Evolutionary conservation across 30 jellyfish, hydroid and myxozoan species (phyloP), one percentile per base, ranked within the genome.

Genomic region (Calvadosia cruxmelitensis): DNA sequence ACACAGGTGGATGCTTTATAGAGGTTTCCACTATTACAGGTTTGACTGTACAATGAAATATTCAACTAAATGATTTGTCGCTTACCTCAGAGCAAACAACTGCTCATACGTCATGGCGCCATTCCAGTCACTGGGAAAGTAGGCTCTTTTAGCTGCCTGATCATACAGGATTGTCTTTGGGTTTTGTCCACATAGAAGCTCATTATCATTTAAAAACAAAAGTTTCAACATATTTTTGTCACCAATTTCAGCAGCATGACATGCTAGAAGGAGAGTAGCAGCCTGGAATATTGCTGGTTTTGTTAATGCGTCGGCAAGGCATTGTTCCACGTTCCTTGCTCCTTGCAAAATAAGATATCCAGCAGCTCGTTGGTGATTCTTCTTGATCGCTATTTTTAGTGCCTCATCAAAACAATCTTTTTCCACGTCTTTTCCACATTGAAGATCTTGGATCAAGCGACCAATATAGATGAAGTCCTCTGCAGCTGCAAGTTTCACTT

Each of bases 261-360:
- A 87, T 0, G 75, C 72, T 28, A 87, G 34, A 63, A 87, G 78
- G 63, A 87, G 66, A 3, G 77, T 92, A 0, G 95, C 92, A n/a
- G 86, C 71, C 34, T 77, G 73, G 23, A 26, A 29, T n/a, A 63
- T 33, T 0, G 71, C 32, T 0, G 95, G 84, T 64, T 63, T 71
- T 65, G 24, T 13, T 5, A 73, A 70, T 42, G 57, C 57, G 15
- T 42, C 57, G 57, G 15, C 10, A 5, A 42, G 20, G 27, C 79
- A 69, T 69, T 34, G 94, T 94, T 52, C 73, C n/a, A 75, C 71
- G 63, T 87, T 87, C 36, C 75, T 73, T 0, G 93, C 93, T 52
- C 84, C 83, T 50, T 82, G 97, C 28, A 87, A 26, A 25, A 76
- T 73, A n/a, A 87, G 79, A 48, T 74, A 79, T 12, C 97, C 97